Evolutionary conservation across 2,113 vertebrate genomes (phyloP).

Genomic region (Oceanites oceanicus): DNA sequence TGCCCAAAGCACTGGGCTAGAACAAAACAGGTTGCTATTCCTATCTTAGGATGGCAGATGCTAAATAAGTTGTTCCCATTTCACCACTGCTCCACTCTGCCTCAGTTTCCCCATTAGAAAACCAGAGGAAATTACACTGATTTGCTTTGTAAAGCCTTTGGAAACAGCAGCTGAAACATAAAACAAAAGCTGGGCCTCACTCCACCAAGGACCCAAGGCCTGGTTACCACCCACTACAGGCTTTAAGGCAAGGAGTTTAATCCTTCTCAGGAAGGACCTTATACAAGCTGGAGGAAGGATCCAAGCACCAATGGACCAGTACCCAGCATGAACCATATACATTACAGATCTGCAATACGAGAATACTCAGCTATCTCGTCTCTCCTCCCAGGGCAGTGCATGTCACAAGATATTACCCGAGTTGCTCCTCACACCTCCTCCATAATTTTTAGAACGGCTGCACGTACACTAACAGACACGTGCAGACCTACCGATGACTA

Average conservation of each 20-base stretch:
- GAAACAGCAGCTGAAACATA: not conserved
- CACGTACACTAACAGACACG: fast-evolving
- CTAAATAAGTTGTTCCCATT: not conserved
- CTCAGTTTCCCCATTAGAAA: not conserved
- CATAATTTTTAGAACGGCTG: not conserved
- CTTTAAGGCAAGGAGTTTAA: not conserved
- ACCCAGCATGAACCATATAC: not conserved
- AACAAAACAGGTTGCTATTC: not conserved
- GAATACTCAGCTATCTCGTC: not conserved
- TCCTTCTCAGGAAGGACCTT: not conserved
- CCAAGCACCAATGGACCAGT: not conserved
- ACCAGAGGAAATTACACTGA: not conserved
- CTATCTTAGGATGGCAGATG: not conserved
- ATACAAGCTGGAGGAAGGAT: not conserved
- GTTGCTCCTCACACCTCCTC: not conserved
- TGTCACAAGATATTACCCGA: not conserved
- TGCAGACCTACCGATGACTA: not conserved
- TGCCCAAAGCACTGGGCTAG: not conserved
- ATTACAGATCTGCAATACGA: not conserved
- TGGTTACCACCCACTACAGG: not conserved
- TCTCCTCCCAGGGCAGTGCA: not conserved
- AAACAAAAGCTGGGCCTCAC: not conserved
- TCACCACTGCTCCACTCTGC: not conserved
- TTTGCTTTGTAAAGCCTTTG: not conserved
- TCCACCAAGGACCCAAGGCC: not conserved